These are phyloP conservation scores for Malaclemys terrapin DNA, from an alignment of 2,113 vertebrate genomes.

Conservation along the genomic window DNA sequence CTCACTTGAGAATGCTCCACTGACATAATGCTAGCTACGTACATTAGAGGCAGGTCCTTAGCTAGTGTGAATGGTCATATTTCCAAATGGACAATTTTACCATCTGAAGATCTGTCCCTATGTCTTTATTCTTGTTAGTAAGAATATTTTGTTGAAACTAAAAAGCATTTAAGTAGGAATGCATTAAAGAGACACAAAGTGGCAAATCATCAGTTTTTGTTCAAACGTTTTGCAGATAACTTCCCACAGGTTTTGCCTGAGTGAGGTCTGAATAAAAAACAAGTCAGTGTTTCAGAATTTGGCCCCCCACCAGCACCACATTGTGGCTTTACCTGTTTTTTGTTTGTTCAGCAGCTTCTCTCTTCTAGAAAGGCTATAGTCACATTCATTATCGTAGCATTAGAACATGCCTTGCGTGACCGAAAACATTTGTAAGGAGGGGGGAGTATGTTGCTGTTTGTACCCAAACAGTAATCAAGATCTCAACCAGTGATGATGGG, in stretches of 20 bases:
- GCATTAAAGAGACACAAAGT: neutral
- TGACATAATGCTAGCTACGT: neutral
- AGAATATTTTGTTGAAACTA: neutral
- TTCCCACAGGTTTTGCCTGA: neutral
- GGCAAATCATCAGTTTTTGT: neutral
- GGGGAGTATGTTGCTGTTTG: slow-evolving; percentile 61
- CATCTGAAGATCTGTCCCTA: neutral
- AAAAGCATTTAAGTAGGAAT: neutral
- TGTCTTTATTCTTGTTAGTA: neutral
- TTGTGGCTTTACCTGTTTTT: neutral
- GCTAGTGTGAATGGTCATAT: neutral
- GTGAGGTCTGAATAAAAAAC: neutral
- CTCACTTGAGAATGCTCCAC: neutral
- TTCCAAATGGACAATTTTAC: neutral
- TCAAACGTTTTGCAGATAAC: neutral
- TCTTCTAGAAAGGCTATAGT: neutral
- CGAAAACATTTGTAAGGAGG: slow-evolving; percentile 40
- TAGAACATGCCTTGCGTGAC: slow-evolving; percentile 29
- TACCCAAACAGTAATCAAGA: slow-evolving; percentile 71
- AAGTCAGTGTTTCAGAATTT: neutral
- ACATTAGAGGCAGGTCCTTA: neutral
- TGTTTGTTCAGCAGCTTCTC: neutral
- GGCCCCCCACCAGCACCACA: neutral
- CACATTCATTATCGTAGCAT: neutral
- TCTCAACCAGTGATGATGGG: slow-evolving; percentile 67